Evolutionary conservation across 2,888 invertebrate species (phyloP), one percentile per base, ranked within the genome.

Genomic region (Erebia epiphron): DNA sequence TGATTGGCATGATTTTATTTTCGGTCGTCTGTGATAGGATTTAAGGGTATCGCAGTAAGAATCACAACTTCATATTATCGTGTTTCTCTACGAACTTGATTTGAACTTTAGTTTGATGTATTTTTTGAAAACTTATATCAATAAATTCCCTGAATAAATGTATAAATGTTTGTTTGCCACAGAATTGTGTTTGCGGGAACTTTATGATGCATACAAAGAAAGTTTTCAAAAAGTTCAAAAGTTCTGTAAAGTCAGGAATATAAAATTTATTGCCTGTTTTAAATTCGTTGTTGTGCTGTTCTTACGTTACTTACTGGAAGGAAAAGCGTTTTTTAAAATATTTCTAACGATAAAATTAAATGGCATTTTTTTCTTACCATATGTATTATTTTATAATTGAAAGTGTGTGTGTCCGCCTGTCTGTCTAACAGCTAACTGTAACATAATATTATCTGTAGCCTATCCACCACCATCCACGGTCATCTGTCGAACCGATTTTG

Each of bases 61-160:
- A n/a, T n/a, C n/a, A n/a, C n/a, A n/a, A 52, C 26, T 64, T 18
- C 14, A 41, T 18, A 16, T 54, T 13, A 13, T 35, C 0, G 41
- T 54, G 54, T 66, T 46, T 57, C 41, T 57, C 41, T 57, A 49
- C 46, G 49, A 62, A 49, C 62, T 49, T 21, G 35, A 35, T 1
- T 7, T 35, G 35, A 35, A 35, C 35, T 35, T 7, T 35, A 35
- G 7, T 0, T 35, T 35, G 62, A 49, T 49, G 62, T 49, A 60
- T 13, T 43, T 56, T 66, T 56, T n/a, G n/a, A 41, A 54, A 54
- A 54, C 18, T 46, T 66, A 49, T 54, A 49, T 57, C 49, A 67
- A 70, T 57, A 35, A 70, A 61, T 70, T 54, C 61, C 54, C 54
- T 56, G 70, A 70, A 70, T 70, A 70, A 67, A 70, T 69, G 58